Evolutionary conservation across 2,113 vertebrate genomes (phyloP).

Genomic region (Hyla sarda): DNA sequence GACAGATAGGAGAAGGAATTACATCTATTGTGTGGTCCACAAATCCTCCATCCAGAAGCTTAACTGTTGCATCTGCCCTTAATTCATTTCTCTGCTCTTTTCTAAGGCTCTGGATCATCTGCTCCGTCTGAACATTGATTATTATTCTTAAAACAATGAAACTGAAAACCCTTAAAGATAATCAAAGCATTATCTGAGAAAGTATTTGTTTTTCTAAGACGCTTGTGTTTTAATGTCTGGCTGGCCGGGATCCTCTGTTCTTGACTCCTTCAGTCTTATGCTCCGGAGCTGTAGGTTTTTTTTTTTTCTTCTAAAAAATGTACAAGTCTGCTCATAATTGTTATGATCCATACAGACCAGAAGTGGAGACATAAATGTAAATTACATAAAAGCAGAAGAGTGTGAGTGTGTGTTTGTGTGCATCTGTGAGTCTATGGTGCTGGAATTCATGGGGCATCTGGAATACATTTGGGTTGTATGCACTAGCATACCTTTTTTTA

Average conservation of each 20-base stretch:
- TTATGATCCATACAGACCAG: neutral
- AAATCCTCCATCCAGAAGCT: constrained; percentile 50
- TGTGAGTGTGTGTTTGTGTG: neutral
- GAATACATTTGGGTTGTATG: too few species aligned
- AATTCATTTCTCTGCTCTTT: constrained; percentile 44
- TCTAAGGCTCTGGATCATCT: constrained; percentile 21
- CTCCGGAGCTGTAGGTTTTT: constrained; percentile 62
- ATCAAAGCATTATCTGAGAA: constrained; percentile 80
- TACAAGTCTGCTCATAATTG: constrained; percentile 51
- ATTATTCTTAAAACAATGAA: constrained; percentile 63
- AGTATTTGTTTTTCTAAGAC: constrained; percentile 81
- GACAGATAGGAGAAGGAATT: constrained; percentile 38
- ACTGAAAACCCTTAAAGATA: constrained; percentile 75
- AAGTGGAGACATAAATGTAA: neutral
- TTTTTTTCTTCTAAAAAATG: neutral
- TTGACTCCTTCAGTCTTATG: constrained; percentile 59
- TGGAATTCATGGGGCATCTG: too few species aligned
- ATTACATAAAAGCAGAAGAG: neutral
- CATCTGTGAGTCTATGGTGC: too few species aligned
- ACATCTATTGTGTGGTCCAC: constrained; percentile 51
- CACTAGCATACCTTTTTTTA: too few species aligned
- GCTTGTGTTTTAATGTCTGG: constrained; percentile 68
- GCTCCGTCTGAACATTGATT: constrained; percentile 34
- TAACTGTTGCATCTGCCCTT: constrained; percentile 39
- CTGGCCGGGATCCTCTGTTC: constrained; percentile 66